Base-by-base conservation (phyloP, 2,888 invertebrate species). In the Acrobasis consociella region DNA sequence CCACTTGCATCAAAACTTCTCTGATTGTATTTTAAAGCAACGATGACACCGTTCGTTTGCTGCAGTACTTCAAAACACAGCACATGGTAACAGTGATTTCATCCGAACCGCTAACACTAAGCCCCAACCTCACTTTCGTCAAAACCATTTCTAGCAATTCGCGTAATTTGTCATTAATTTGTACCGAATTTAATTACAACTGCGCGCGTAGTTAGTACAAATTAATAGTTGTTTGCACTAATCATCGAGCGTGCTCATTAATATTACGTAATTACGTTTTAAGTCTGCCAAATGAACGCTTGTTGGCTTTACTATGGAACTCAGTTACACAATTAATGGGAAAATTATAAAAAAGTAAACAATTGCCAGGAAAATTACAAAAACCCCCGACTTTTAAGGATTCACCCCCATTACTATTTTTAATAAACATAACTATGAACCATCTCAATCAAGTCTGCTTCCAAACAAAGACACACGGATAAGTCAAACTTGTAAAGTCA, bases 131-230 rank as follows among this genome's bases (percentile, higher is more conserved):
- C 55, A 50, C 52, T 55, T 60, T 72, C 69, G 67, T 67, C 72
- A 72, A 72, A 74, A 74, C 71, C 64, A 72, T 76, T 77, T 67
- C 74, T 69, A 71, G 71, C 71, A 67, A 75, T 75, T 78, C 71
- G 69, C 66, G 71, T 78, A 76, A 77, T 76, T 76, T 76, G 73
- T 72, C 74, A 76, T 76, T 76, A 77, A 79, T 77, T 79, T 77
- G 70, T 67, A 66, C 64, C 61, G 68, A 76, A 76, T 78, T 75
- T 75, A 76, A 78, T 79, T 77, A 77, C 73, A 68, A 72, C 65
- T 67, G 68, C 68, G 71, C 63, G 59, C 66, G 46, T 55, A 64
- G 58, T 65, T 70, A 66, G 62, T 66, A 64, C 62, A 58, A 64
- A 65, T 64, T 64, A 70, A 72, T 73, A 74, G 72, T 73, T 70